Evolutionary conservation across 2,888 invertebrate species (phyloP), one percentile per base, ranked within the genome.

Genomic region (Dorcus hopei): DNA sequence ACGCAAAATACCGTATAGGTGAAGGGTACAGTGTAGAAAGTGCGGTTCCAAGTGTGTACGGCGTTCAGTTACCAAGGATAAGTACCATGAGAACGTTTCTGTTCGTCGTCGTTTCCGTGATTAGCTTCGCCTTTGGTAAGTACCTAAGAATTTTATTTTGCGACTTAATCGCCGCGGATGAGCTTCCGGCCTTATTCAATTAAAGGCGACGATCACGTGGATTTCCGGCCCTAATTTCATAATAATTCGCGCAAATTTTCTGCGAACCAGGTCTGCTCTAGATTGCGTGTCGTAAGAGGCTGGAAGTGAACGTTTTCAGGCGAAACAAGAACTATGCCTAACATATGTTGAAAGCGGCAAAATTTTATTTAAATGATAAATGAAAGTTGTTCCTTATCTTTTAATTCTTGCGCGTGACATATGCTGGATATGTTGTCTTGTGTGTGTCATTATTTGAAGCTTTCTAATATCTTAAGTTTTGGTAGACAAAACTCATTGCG

Each of bases 31-130:
- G 64, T 68, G 67, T 74, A 75, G 75, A 74, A 74, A 74, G 75
- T 74, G 70, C 65, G 64, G 61, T 57, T 59, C 58, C 61, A 62
- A 68, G 66, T 67, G 68, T 67, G 60, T 65, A 63, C 42, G 19
- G 63, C 61, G 61, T 65, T 69, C 69, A 73, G 74, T 74, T 69
- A 70, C 68, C 74, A 75, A 75, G 74, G 74, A 75, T 75, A 76
- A 69, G 65, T 72, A 69, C 70, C 73, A 76, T 75, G 75, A 75
- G 70, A 72, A 67, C 69, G 70, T 70, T 74, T 65, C 67, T 72
- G 65, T 68, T 71, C 62, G 68, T 65, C 54, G 68, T 68, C 61
- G 65, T 74, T 67, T 68, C 67, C 64, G 66, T 72, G 56, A 61
- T 71, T 62, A 67, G 70, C 65, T 63, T 70, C 58, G 64, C 60